Percentiles rank a stretch among this genome's conserved stretches.
Evolutionary conservation across 2,113 vertebrate species (phyloP).

Genomic region (Cephalopholis sonnerati): DNA sequence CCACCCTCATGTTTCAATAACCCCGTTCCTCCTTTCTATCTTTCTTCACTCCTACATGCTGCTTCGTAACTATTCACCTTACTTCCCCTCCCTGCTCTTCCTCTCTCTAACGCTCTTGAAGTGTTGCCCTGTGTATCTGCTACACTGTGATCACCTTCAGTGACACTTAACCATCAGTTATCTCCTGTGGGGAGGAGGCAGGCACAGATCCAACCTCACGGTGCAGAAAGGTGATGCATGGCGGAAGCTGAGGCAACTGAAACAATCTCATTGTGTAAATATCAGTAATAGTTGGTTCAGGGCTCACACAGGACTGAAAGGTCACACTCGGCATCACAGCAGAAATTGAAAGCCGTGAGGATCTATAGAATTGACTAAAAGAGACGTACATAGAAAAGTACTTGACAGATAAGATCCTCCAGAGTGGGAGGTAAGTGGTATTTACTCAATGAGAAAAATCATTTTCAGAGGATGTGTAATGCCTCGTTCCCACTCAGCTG

Average conservation of each 20-base stretch:
- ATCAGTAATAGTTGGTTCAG: slow-evolving; percentile 14
- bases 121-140: background rate
- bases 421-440: slow-evolving; percentile 23
- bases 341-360: background rate
- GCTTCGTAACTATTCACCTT: slow-evolving; percentile 4
- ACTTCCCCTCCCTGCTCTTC: background rate
- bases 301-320: slow-evolving; percentile 38
- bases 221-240: slow-evolving; percentile 16
- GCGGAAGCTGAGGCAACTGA: background rate
- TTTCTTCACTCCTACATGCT: background rate
- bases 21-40: too few species aligned
- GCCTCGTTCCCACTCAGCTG: background rate
- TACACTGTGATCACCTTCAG: background rate
- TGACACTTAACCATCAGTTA: slow-evolving; percentile 17
- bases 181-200: background rate
- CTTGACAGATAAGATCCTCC: slow-evolving; percentile 23
- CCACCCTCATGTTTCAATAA: background rate
- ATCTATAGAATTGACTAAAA: slow-evolving; percentile 1
- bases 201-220: background rate
- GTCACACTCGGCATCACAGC: background rate
- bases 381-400: slow-evolving; percentile 3
- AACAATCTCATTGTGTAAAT: slow-evolving; percentile 41
- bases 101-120: background rate
- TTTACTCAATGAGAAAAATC: slow-evolving; percentile 16
- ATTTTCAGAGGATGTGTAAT: background rate